These are phyloP conservation scores for Merodon equestris DNA, from an alignment of 2,888 invertebrate species.

Conservation along the genomic window DNA sequence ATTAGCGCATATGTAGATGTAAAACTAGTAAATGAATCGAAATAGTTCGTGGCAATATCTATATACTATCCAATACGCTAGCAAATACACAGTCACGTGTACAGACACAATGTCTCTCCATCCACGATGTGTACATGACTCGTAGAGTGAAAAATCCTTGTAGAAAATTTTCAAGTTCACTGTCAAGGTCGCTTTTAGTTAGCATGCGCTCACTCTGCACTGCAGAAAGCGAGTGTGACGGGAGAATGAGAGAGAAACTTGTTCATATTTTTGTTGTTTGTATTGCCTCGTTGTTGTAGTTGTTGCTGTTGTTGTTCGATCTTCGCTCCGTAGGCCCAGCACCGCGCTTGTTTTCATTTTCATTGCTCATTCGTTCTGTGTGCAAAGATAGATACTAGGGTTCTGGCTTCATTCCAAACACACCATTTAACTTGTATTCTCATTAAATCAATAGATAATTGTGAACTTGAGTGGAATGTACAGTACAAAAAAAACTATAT, in stretches of 20 bases:
- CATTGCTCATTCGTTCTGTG: constrained; percentile 24
- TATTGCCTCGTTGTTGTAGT: constrained; percentile 26
- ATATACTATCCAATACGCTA: constrained; percentile 26
- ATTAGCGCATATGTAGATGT: not conserved
- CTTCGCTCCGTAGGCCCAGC: constrained; percentile 31
- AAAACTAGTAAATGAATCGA: not conserved
- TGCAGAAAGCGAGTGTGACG: constrained; percentile 81
- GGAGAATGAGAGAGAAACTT: constrained; percentile 41
- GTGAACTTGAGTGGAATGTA: constrained; percentile 1
- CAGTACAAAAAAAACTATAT: not conserved
- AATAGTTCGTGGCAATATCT: constrained; percentile 20
- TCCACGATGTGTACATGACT: constrained; percentile 49
- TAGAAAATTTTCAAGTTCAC: constrained; percentile 85
- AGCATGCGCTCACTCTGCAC: constrained; percentile 84
- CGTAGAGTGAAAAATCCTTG: constrained; percentile 74
- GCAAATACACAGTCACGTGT: constrained; percentile 54
- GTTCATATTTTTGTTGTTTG: constrained; percentile 15
- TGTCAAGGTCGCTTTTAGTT: constrained; percentile 88
- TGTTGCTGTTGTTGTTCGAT: constrained; percentile 44
- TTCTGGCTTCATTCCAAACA: too few relatives aligned
- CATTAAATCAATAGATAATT: constrained; percentile 41
- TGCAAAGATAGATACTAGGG: not conserved
- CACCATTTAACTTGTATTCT: too few relatives aligned
- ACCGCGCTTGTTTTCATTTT: constrained; percentile 59
- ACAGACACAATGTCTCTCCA: constrained; percentile 62